Base-by-base conservation (phyloP, 2,797 vertebrate species). In the Remorina albescens region DNA sequence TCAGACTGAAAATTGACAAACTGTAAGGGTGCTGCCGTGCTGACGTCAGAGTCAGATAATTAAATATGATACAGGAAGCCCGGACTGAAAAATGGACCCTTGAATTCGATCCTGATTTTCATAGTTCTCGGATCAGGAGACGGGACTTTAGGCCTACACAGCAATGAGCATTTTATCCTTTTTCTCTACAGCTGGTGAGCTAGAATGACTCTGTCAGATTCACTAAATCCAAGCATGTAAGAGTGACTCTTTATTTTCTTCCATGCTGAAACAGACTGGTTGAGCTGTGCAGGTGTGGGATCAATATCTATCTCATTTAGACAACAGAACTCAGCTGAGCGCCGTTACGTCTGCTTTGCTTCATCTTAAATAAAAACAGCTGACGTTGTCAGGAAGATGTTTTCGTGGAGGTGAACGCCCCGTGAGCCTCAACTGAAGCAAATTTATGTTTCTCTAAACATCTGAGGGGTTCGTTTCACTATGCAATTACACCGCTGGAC, bases 381-480 rank as follows among this genome's bases (percentile, higher is more conserved):
- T 30, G 6, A 26, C 9, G 8, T 30, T 18, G 12, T 46, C 19
- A 21, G 6, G 1, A 42, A 30, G 34, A 25, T 34, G 32, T 64
- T 59, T 56, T 36, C 34, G n/a, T 26, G 46, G 8, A 49, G 10
- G 11, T 9, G 21, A 34, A 39, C 1, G 0, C 3, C 51, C 25
- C 30, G 62, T 55, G 49, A 67, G 15, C 64, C 60, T 30, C 58
- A 61, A 25, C 19, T 73, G 25, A 70, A 57, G 25, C n/a, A 26
- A 61, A 67, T 26, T 41, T 16, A 39, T n/a, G 63, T 23, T 32
- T 59, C 68, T 47, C 65, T 56, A 41, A 79, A 67, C 46, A 36
- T 28, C 18, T 69, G 21, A 23, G 13, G 23, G 18, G 28, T 25
- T 39, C 4, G 42, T 80, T 76, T 50, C 11, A 25, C 61, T 47